Evolutionary conservation across 2,113 vertebrate species (phyloP).

Genomic region (Meriones unguiculatus): DNA sequence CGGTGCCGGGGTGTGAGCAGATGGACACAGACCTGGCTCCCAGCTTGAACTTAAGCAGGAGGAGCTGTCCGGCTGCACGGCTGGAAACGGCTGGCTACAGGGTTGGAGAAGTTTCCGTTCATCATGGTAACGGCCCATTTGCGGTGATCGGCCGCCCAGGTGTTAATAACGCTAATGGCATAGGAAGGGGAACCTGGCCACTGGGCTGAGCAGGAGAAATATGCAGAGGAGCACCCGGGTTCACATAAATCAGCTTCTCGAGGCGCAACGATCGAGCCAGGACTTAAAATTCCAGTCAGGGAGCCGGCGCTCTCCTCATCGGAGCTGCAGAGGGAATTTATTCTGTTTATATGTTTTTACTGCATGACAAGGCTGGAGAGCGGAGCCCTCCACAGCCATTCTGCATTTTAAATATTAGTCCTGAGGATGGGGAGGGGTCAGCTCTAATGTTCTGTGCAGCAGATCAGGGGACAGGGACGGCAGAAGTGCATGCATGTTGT

Average conservation of each 20-base stretch:
- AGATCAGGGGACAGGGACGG: background rate
- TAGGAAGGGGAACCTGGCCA: constrained; percentile 87
- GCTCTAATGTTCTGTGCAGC: constrained; percentile 16
- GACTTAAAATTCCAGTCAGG: constrained; percentile 90
- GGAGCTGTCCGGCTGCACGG: background rate
- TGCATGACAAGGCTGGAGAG: constrained; percentile 75
- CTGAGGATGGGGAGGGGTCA: constrained; percentile 49
- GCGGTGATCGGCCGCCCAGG: constrained; percentile 71
- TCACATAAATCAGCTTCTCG: constrained; percentile 86
- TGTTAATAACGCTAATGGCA: constrained; percentile 84
- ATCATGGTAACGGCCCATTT: constrained; percentile 79
- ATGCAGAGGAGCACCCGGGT: constrained; percentile 84
- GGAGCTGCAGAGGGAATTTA: constrained; percentile 86
- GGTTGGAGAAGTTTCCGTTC: background rate
- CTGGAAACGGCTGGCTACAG: background rate
- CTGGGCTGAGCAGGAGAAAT: constrained; percentile 86
- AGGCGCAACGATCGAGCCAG: constrained; percentile 68
- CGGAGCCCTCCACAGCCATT: constrained; percentile 79
- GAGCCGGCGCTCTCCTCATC: constrained; percentile 85
- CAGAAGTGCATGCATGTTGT: background rate
- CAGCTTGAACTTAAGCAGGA: background rate
- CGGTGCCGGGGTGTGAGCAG: background rate
- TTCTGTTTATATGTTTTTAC: constrained; percentile 89
- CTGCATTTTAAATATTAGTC: constrained; percentile 89
- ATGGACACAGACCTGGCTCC: background rate